Conservation (phyloP, 2,888 invertebrate genomes). For the Cecidostiba fungosa region DNA sequence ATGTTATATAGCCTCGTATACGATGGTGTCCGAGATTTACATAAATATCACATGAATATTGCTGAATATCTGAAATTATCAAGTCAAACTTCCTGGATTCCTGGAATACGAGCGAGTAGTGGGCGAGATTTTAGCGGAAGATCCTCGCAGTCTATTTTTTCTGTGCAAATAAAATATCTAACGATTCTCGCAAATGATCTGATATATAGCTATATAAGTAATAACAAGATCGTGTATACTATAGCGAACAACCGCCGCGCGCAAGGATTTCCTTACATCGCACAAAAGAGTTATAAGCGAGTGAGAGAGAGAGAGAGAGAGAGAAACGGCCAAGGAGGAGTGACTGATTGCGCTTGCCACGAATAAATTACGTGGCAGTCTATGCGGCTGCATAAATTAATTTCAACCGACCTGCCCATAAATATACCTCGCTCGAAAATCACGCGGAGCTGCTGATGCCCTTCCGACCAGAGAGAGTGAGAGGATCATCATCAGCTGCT, state of each 20-base stretch:
- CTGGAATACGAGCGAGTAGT: neutral
- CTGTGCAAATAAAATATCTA: no score
- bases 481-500: conserved; percentile 22
- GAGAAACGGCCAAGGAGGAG: conserved; percentile 58
- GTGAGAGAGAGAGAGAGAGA: neutral
- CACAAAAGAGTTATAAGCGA: conserved; percentile 20
- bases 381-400: conserved; percentile 79
- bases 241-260: neutral
- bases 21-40: conserved; percentile 18
- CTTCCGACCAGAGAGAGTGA: neutral
- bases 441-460: conserved; percentile 56
- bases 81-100: no score
- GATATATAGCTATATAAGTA: neutral
- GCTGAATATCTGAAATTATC: neutral
- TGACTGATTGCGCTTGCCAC: conserved; percentile 76
- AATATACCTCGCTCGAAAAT: conserved; percentile 75
- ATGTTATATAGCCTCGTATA: neutral
- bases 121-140: no score
- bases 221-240: no score
- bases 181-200: no score
- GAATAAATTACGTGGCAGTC: conserved; percentile 79
- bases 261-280: conserved; percentile 49
- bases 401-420: conserved; percentile 77
- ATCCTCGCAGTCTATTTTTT: no score
- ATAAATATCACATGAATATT: conserved; percentile 30